Conservation (phyloP, 53 echinoderm and acorn worm genomes). For the Actinopyga echinites region DNA sequence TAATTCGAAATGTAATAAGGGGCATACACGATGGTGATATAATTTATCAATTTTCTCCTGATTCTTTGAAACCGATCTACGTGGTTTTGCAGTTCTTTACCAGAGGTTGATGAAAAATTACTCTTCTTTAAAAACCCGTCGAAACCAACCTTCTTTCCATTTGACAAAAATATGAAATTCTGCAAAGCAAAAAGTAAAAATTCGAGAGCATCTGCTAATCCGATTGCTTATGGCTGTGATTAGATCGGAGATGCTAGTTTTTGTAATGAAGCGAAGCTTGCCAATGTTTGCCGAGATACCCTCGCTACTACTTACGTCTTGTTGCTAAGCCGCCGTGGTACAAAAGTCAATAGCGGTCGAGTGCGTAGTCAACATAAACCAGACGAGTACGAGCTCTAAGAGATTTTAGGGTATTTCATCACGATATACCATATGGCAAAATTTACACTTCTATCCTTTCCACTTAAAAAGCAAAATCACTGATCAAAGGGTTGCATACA, state of each 20-base stretch:
- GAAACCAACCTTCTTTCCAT: too few species aligned
- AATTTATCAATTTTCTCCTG: too few species aligned
- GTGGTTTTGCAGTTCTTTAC: too few species aligned
- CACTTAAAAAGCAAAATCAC: constrained; percentile 7
- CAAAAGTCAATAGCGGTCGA: constrained; percentile 38
- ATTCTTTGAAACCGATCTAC: too few species aligned
- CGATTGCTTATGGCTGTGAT: constrained; percentile 10
- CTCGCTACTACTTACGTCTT: background rate
- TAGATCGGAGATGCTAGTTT: background rate
- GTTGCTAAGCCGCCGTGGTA: constrained; percentile 28
- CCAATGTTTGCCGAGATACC: constrained; percentile 28
- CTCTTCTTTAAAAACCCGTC: too few species aligned
- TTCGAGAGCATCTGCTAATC: background rate
- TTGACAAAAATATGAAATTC: too few species aligned
- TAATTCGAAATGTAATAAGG: too few species aligned
- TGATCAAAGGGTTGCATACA: too few species aligned
- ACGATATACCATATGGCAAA: constrained; percentile 14
- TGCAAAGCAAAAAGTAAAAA: background rate
- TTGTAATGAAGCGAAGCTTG: constrained; percentile 16
- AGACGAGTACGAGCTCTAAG: constrained; percentile 9
- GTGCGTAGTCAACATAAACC: constrained; percentile 20
- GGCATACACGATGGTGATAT: too few species aligned
- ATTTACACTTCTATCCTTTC: constrained; percentile 13
- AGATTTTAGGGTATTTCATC: constrained; percentile 2
- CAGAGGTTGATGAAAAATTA: too few species aligned